phyloP scores from a whole-genome alignment of 1,140 invertebrate genomes.

The Rhyacophila brunnea region DNA sequence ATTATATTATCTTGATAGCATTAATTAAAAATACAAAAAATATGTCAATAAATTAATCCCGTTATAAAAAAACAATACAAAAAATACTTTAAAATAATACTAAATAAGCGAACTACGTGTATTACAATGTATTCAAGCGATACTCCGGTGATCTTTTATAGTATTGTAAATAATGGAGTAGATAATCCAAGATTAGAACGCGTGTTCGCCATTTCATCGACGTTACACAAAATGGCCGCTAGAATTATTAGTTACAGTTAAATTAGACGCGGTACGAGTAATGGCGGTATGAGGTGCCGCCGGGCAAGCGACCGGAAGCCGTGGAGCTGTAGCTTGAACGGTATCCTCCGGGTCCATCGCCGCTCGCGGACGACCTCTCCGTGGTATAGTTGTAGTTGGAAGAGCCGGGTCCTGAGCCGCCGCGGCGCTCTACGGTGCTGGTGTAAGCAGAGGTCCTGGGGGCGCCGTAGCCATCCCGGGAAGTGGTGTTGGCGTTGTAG shows the following conservation, averaged over 20 bases:
- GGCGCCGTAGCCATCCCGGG: conserved; percentile 42
- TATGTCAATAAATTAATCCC: too few species aligned
- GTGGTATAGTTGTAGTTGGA: conserved; percentile 71
- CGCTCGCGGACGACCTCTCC: conserved; percentile 62
- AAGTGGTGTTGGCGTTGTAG: conserved; percentile 61
- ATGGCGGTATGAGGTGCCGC: conserved; percentile 78
- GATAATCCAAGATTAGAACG: too few species aligned
- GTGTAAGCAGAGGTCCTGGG: conserved; percentile 64
- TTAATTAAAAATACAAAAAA: too few species aligned
- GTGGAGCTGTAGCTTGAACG: conserved; percentile 72
- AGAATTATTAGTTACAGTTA: neutral
- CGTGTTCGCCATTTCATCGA: neutral
- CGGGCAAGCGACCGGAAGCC: conserved; percentile 72
- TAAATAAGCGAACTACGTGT: too few species aligned
- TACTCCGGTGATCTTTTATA: neutral
- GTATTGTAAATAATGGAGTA: neutral
- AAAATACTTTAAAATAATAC: neutral
- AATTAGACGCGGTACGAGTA: conserved; percentile 80
- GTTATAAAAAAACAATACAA: neutral
- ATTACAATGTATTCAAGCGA: neutral
- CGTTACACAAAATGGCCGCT: neutral
- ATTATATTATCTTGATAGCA: too few species aligned
- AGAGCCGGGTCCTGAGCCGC: conserved; percentile 61
- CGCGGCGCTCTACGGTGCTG: conserved; percentile 65
- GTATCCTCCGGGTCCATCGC: conserved; percentile 76